These are phyloP conservation scores for Drepana arcuata DNA, from an alignment of 1,140 invertebrate species.

Conservation along the genomic window DNA sequence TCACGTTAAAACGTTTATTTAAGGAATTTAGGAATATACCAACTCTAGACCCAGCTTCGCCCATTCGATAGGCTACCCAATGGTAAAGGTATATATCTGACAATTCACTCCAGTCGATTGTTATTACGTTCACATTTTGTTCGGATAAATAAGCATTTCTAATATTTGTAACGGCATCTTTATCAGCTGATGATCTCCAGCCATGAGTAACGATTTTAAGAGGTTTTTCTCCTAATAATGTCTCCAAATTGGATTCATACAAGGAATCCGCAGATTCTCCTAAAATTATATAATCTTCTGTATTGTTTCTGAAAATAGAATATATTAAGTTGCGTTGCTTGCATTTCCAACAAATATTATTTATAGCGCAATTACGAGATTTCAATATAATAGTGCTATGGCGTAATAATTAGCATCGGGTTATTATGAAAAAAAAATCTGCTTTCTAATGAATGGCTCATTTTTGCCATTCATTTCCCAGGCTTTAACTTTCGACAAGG, in stretches of 20 bases:
- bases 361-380: too few species aligned
- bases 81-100: slow-evolving; percentile 75
- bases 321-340: too few species aligned
- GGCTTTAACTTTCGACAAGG: too few species aligned
- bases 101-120: slow-evolving; percentile 76
- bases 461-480: too few species aligned
- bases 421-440: too few species aligned
- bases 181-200: slow-evolving; percentile 20
- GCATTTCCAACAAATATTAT: too few species aligned
- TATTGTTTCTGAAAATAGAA: slow-evolving; percentile 13
- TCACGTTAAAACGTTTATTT: slow-evolving; percentile 60
- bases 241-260: neutral
- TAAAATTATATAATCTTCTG: slow-evolving; percentile 9
- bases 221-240: neutral
- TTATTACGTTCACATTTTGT: slow-evolving; percentile 23
- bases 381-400: too few species aligned
- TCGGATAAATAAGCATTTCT: slow-evolving; percentile 19
- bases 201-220: slow-evolving; percentile 27
- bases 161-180: slow-evolving; percentile 9
- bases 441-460: too few species aligned
- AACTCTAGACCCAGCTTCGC: slow-evolving; percentile 70
- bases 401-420: too few species aligned
- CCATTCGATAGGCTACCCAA: slow-evolving; percentile 72
- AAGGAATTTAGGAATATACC: slow-evolving; percentile 75
- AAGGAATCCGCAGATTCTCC: slow-evolving; percentile 4